phyloP scores from a whole-genome alignment of 2,888 invertebrate species.

The Buathra laborator region DNA sequence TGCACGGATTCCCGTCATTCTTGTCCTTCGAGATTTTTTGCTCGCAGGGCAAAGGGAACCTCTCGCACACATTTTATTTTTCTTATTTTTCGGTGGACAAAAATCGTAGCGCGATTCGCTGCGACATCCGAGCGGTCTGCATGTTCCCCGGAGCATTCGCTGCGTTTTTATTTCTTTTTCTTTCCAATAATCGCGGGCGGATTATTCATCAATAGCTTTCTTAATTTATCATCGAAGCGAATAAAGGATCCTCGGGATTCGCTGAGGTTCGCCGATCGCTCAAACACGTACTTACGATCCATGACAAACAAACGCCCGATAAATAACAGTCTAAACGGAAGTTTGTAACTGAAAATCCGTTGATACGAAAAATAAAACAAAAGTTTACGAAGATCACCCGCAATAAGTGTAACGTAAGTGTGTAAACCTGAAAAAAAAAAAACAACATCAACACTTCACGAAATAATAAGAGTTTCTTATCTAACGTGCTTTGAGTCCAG shows the following conservation, averaged over 20 bases:
- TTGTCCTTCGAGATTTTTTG: conserved; percentile 32
- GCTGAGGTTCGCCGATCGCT: neutral
- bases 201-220: neutral
- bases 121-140: neutral
- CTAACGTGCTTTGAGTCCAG: conserved; percentile 73
- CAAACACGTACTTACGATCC: conserved; percentile 22
- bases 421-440: conserved; percentile 77
- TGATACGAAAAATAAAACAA: conserved; percentile 59
- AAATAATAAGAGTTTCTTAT: conserved; percentile 71
- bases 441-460: conserved; percentile 70
- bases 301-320: conserved; percentile 4
- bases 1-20: conserved; percentile 54
- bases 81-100: conserved; percentile 28
- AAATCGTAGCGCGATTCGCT: conserved; percentile 26
- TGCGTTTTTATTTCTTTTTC: neutral
- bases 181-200: neutral
- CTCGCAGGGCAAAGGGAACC: conserved; percentile 50
- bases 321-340: conserved; percentile 13
- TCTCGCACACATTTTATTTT: conserved; percentile 34
- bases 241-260: conserved; percentile 7
- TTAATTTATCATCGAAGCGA: neutral
- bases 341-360: conserved; percentile 24
- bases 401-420: conserved; percentile 83
- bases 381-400: conserved; percentile 78
- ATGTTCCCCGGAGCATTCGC: conserved; percentile 7